A percentile compares a stretch with the other conserved stretches of the same genome.
Evolutionary conservation across 2,797 vertebrate genomes (phyloP).

Genomic region (Erpetoichthys calabaricus): DNA sequence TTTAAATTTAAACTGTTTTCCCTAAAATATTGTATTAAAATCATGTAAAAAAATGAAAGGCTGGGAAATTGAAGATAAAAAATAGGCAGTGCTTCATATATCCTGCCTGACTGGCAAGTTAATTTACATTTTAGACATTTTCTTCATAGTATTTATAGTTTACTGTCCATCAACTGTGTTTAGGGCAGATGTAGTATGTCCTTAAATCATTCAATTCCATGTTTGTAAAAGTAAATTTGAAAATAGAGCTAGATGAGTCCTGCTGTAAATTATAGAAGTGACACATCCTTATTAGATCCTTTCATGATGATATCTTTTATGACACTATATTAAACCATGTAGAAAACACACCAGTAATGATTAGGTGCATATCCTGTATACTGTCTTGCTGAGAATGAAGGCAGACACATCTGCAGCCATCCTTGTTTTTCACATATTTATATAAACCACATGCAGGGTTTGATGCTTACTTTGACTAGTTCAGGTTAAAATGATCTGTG

Average conservation of each 20-base stretch:
- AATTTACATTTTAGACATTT: not conserved
- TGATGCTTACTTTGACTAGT: too few species aligned
- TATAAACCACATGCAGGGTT: too few species aligned
- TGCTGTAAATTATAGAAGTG: constrained; percentile 1
- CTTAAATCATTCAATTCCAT: not conserved
- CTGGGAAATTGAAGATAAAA: not conserved
- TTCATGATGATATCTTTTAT: not conserved
- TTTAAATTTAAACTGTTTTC: too few species aligned
- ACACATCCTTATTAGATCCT: constrained; percentile 2
- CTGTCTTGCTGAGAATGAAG: not conserved
- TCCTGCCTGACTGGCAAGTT: not conserved
- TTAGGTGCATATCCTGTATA: not conserved
- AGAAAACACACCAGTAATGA: not conserved
- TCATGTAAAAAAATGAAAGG: not conserved
- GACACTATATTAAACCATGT: constrained; percentile 1
- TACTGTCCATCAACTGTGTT: not conserved
- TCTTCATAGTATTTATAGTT: not conserved
- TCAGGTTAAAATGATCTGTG: too few species aligned
- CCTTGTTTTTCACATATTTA: too few species aligned
- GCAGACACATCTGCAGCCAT: not conserved
- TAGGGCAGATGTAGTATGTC: not conserved
- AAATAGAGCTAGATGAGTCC: not conserved
- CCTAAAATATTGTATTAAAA: too few species aligned
- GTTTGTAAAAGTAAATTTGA: not conserved
- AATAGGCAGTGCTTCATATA: not conserved